Conservation (phyloP, 2,113 vertebrate genomes). For the Colius striatus region DNA sequence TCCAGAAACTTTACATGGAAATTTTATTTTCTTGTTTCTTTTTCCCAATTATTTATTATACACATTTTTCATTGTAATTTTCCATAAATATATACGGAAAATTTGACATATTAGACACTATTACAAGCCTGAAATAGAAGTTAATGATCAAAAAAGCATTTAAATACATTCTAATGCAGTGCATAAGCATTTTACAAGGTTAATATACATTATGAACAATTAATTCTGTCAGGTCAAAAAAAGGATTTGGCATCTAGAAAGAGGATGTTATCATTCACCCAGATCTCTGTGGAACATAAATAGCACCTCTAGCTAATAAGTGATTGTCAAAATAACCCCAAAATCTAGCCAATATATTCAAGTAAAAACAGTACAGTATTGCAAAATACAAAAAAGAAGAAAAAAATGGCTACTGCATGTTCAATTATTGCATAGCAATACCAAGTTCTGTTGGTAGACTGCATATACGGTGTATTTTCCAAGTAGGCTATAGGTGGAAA, state of each 20-base stretch:
- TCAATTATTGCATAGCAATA: slow-evolving; percentile 77
- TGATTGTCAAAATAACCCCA: slow-evolving; percentile 58
- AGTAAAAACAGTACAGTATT: slow-evolving; percentile 59
- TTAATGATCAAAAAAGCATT: slow-evolving; percentile 58
- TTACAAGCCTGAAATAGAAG: slow-evolving; percentile 61
- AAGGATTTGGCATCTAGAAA: slow-evolving; percentile 53
- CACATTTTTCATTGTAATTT: slow-evolving; percentile 28
- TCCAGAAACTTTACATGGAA: slow-evolving; percentile 62
- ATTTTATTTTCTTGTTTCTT: slow-evolving; percentile 66
- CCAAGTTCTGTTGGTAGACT: slow-evolving; percentile 27
- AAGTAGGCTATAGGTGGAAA: neutral
- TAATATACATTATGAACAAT: slow-evolving; percentile 67
- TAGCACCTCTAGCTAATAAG: slow-evolving; percentile 76
- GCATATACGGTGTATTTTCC: neutral
- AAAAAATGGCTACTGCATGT: slow-evolving; percentile 30
- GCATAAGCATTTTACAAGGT: slow-evolving; percentile 49
- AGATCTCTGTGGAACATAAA: slow-evolving; percentile 70
- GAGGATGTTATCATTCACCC: slow-evolving; percentile 42
- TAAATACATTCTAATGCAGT: slow-evolving; percentile 56
- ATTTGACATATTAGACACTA: slow-evolving; percentile 61
- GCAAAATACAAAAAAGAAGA: slow-evolving; percentile 54
- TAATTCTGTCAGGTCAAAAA: slow-evolving; percentile 37
- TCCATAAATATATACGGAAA: slow-evolving; percentile 71
- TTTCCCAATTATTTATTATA: slow-evolving; percentile 43
- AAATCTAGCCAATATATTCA: slow-evolving; percentile 50